A percentile compares a stretch with the other conserved stretches of the same genome.
Evolutionary conservation across 1,140 invertebrate species (phyloP).

Genomic region (Drosophila littoralis): DNA sequence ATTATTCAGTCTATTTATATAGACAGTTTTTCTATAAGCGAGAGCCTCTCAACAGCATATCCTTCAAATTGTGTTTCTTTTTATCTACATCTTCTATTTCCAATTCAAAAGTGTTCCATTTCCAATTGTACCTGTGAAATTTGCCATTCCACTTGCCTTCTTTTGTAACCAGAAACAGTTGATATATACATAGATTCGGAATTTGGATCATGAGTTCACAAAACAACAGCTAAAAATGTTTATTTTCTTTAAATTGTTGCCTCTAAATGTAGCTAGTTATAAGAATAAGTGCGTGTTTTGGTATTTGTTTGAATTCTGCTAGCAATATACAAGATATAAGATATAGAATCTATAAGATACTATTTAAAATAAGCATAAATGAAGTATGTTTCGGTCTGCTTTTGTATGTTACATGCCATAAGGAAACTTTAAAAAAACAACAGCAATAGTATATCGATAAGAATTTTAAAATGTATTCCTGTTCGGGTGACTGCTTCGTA

Average conservation of each 20-base stretch:
- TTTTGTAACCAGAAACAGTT: conserved; percentile 1
- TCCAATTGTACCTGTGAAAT: not conserved
- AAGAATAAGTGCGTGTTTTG: not conserved
- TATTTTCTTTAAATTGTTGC: conserved; percentile 13
- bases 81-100: not conserved
- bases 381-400: conserved; percentile 11
- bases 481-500: not conserved
- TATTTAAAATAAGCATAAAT: conserved; percentile 44
- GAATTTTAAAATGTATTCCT: conserved; percentile 20
- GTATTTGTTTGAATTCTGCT: conserved; percentile 12
- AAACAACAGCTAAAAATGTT: conserved; percentile 48
- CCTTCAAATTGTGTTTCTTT: too few relatives aligned
- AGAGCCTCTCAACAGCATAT: too few relatives aligned
- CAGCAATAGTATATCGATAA: conserved; percentile 46
- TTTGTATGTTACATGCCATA: conserved; percentile 49
- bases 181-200: conserved; percentile 2
- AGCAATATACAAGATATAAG: conserved; percentile 29
- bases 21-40: too few relatives aligned
- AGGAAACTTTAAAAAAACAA: conserved; percentile 37
- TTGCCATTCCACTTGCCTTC: not conserved
- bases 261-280: conserved; percentile 22
- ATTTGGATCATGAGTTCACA: conserved; percentile 38
- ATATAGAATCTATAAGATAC: conserved; percentile 16
- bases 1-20: too few relatives aligned
- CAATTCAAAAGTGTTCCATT: not conserved